These are phyloP conservation scores for Crotalus viridis DNA, from an alignment of 2,113 vertebrate genomes.

Conservation along the genomic window DNA sequence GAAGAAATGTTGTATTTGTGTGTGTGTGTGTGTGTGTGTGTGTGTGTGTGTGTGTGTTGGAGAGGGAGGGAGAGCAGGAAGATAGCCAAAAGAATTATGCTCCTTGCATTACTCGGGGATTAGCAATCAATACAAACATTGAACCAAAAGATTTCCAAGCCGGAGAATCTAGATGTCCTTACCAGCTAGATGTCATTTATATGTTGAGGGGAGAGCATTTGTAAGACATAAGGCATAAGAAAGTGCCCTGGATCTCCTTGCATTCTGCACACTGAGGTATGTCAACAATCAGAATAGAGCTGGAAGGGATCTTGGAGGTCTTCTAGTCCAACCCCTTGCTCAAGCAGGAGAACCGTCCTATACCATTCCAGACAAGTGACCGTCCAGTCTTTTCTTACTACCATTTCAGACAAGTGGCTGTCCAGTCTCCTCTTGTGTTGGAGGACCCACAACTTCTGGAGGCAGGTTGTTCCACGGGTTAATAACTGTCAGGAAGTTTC, in stretches of 20 bases:
- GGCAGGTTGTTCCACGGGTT: too few species aligned
- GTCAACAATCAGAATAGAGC: not conserved
- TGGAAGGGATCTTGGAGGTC: not conserved
- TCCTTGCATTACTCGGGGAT: slow-evolving; percentile 65
- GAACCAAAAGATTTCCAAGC: not conserved
- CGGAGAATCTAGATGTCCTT: not conserved
- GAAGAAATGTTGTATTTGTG: slow-evolving; percentile 40
- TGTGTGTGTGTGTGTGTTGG: slow-evolving; percentile 43
- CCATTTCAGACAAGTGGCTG: too few species aligned
- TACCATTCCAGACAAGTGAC: too few species aligned
- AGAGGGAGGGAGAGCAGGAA: slow-evolving; percentile 43
- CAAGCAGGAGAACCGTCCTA: too few species aligned
- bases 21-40: slow-evolving; percentile 32
- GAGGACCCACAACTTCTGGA: too few species aligned
- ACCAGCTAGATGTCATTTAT: not conserved
- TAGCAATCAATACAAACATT: not conserved
- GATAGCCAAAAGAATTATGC: slow-evolving; percentile 61
- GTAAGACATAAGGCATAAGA: too few species aligned
- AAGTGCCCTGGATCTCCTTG: not conserved
- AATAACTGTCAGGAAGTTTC: too few species aligned
- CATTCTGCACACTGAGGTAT: not conserved
- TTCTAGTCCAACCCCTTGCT: too few species aligned
- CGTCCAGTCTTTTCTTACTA: too few species aligned
- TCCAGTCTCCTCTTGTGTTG: too few species aligned
- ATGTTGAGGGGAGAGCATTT: not conserved